A percentile compares a stretch with the other conserved stretches of the same genome.
Evolutionary conservation across 2,113 vertebrate genomes (phyloP).

Genomic region (Ceyx cyanopectus): DNA sequence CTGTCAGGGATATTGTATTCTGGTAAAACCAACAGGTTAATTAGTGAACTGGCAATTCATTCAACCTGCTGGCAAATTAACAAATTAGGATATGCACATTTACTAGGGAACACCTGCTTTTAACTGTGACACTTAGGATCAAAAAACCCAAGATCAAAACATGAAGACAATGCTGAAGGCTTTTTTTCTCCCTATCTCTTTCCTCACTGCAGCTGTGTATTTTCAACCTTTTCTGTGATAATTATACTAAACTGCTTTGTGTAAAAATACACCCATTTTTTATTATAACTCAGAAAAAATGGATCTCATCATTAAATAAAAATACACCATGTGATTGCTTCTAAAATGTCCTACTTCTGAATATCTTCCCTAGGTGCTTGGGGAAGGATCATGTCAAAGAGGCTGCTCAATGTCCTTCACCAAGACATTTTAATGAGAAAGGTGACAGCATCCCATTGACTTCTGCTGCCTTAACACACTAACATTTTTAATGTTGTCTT

Average conservation of each 20-base stretch:
- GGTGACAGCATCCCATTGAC: background rate
- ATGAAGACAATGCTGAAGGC: background rate
- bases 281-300: background rate
- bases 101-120: background rate
- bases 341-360: background rate
- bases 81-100: background rate
- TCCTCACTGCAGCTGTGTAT: background rate
- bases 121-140: background rate
- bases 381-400: background rate
- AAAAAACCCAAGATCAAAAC: background rate
- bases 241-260: background rate
- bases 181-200: background rate
- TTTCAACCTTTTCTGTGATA: background rate
- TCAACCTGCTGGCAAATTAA: background rate
- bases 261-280: background rate
- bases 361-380: background rate
- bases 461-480: background rate
- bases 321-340: background rate
- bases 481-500: background rate
- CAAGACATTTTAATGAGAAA: background rate
- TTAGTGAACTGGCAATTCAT: background rate
- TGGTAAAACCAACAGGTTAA: conserved; percentile 8
- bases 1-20: background rate
- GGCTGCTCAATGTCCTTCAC: background rate
- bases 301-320: background rate